These are phyloP conservation scores for cat (Felis catus) DNA, from an alignment of 2,113 vertebrate genomes.

Conservation along the genomic window F.catus_Fca126_mat1.0 CM031421.1:113941001-113941500, in stretches of 20 bases:
- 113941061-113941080: neutral
- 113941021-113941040: neutral
- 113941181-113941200: rapidly evolving
- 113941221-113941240: neutral
- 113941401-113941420: no score
- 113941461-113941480: neutral
- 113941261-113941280: rapidly evolving
- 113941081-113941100: neutral
- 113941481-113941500: neutral
- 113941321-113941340: rapidly evolving
- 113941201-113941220: neutral
- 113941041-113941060: neutral
- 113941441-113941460: neutral
- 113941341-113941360: rapidly evolving
- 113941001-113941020: no score
- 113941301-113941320: neutral
- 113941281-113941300: rapidly evolving
- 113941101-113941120: neutral
- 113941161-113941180: neutral
- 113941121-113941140: neutral
- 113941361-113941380: neutral
- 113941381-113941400: no score
- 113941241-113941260: rapidly evolving
- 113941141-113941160: neutral
- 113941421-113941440: neutral